phyloP scores from a whole-genome alignment of 2,888 invertebrate species.

The Temnothorax rugatulus region DNA sequence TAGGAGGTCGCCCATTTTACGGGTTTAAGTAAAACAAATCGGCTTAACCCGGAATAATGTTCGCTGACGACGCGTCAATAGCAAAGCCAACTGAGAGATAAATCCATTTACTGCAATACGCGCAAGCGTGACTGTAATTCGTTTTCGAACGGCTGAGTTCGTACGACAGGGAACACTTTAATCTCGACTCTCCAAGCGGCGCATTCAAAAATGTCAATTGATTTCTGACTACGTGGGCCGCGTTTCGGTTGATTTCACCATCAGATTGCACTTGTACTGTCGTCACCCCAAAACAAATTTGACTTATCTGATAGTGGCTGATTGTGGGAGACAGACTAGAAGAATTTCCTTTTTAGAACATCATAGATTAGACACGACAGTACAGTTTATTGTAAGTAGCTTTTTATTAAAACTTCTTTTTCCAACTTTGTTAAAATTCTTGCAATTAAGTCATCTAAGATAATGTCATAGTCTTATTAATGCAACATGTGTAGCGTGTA shows the following conservation, averaged over 20 bases:
- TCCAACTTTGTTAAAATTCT: not conserved
- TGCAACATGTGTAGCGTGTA: not conserved
- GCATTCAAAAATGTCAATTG: conserved; percentile 41
- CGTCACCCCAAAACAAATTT: not conserved
- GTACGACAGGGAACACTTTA: conserved; percentile 46
- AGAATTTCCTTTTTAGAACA: not conserved
- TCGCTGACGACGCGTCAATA: conserved; percentile 40
- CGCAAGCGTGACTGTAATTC: conserved; percentile 28
- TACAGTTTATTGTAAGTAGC: not conserved
- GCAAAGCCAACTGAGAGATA: conserved; percentile 37
- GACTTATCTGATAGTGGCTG: conserved; percentile 8
- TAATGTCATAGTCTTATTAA: not conserved
- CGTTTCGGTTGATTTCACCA: conserved; percentile 26
- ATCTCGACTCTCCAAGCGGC: conserved; percentile 36
- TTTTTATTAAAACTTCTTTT: not conserved
- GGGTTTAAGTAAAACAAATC: conserved; percentile 22
- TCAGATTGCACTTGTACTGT: not conserved
- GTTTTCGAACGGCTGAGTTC: conserved; percentile 37
- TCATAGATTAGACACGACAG: not conserved
- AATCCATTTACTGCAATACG: conserved; percentile 42
- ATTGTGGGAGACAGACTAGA: not conserved
- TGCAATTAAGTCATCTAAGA: not conserved
- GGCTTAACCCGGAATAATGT: conserved; percentile 38
- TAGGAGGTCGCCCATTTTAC: not conserved
- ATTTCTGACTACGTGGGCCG: conserved; percentile 18